These are phyloP conservation scores for Rhea pennata DNA, from an alignment of 2,113 vertebrate species.

Conservation along the genomic window DNA sequence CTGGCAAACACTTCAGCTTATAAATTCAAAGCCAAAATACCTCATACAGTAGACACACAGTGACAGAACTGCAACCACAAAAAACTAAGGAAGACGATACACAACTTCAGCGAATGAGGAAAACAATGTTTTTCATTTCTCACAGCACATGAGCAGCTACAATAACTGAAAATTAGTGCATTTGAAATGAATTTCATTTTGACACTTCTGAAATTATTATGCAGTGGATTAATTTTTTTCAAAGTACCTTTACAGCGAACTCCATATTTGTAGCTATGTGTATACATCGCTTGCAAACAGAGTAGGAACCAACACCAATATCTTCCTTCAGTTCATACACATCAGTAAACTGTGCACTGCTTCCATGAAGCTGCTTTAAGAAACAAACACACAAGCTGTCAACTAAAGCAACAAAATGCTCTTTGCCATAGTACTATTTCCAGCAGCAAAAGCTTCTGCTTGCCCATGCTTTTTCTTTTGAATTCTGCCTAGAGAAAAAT, in stretches of 20 bases:
- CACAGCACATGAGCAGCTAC: not conserved
- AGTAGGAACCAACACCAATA: slow-evolving; percentile 96
- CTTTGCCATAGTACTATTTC: not conserved
- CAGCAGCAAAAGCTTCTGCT: not conserved
- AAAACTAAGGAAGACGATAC: not conserved
- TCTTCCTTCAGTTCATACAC: slow-evolving; percentile 95
- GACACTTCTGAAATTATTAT: too few species aligned
- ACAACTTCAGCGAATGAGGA: not conserved
- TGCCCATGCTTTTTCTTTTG: not conserved
- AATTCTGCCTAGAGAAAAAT: not conserved
- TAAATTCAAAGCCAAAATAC: not conserved
- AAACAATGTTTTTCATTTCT: not conserved
- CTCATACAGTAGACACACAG: not conserved
- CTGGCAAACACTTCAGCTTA: not conserved
- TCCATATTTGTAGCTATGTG: slow-evolving; percentile 90
- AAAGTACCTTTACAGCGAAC: slow-evolving; percentile 94
- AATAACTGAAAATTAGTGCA: not conserved
- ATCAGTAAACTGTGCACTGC: slow-evolving; percentile 87
- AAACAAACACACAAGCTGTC: not conserved
- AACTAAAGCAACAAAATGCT: not conserved
- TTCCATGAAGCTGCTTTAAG: slow-evolving; percentile 87
- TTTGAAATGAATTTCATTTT: too few species aligned
- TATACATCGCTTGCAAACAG: slow-evolving; percentile 94
- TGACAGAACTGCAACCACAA: not conserved
- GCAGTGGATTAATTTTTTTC: not conserved